Evolutionary conservation across 64 coral and sea anemone genomes (phyloP).

Genomic region (Actinia equina): DNA sequence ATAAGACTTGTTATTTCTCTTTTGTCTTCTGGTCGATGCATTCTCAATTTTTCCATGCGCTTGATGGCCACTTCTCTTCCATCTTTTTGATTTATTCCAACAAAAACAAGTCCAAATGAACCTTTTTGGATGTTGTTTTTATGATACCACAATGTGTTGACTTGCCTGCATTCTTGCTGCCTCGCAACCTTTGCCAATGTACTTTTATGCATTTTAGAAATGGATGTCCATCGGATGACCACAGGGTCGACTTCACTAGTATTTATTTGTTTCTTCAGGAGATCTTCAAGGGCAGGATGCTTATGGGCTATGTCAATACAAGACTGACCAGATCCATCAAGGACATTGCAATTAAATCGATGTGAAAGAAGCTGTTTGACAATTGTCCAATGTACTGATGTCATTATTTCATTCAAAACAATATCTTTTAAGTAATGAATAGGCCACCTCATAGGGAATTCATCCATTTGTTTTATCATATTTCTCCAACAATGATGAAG

Average conservation of each 20-base stretch:
- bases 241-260: background rate
- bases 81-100: slow-evolving; percentile 24
- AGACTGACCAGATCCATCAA: background rate
- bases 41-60: slow-evolving; percentile 7
- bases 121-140: slow-evolving; percentile 21
- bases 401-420: background rate
- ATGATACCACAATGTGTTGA: slow-evolving; percentile 40
- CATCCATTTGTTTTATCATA: background rate
- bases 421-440: background rate
- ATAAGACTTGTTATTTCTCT: slow-evolving; percentile 49
- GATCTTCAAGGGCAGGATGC: background rate
- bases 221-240: slow-evolving; percentile 33
- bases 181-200: slow-evolving; percentile 26
- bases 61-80: slow-evolving; percentile 64
- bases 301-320: background rate
- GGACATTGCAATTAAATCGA: background rate
- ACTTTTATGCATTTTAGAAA: slow-evolving; percentile 27
- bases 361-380: background rate
- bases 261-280: background rate
- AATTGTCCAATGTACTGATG: background rate
- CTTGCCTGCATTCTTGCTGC: slow-evolving; percentile 2
- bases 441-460: background rate
- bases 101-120: slow-evolving; percentile 45
- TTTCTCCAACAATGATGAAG: background rate
- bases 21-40: background rate